Evolutionary conservation across 2,113 vertebrate genomes (phyloP), one percentile per base, ranked within the genome.

Genomic region (Oriolus oriolus): DNA sequence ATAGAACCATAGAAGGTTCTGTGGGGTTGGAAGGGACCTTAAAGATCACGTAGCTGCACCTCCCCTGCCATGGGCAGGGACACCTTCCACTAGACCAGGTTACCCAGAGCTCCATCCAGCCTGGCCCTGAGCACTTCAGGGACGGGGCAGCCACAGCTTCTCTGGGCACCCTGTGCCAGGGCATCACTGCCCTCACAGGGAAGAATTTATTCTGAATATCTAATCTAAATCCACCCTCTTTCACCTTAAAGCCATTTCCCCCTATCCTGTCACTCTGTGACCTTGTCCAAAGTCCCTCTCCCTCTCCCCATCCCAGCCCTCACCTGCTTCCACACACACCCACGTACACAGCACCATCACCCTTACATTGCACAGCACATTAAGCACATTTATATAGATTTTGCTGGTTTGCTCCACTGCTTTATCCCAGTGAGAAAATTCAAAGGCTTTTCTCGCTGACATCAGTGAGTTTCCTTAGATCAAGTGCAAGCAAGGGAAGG

Each of bases 341-440:
- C 42, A 23, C 5, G 1, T 1, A 5, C 10, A 1, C 39, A 68
- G 13, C 50, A 20, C 49, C 52, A 31, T 4, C 45, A 8, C 31
- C 21, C 30, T 35, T 2, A 13, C 2, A 0, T 11, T 24, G 6
- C 2, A 10, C 1, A 33, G 30, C 57, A 73, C 4, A 2, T 39
- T 10, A 27, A 64, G 39, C 30, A 30, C 9, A 1, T 23, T 17
- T 28, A 3, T 7, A 10, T 5, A 0, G 3, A 8, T 28, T 50
- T 42, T 24, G 12, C 1, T 3, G 31, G 0, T 49, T 69, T 49
- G 30, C 23, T 69, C 45, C 17, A 1, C 44, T 64, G n/a, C 39
- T 59, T 2, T 7, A 17, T 16, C n/a, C 69, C 71, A 61, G 26
- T 7, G 10, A 0, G 1, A 57, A 8, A 50, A 66, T 7, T 8